Evolutionary conservation across 2,888 invertebrate species (phyloP).

Genomic region (Epirrhoe tristata): DNA sequence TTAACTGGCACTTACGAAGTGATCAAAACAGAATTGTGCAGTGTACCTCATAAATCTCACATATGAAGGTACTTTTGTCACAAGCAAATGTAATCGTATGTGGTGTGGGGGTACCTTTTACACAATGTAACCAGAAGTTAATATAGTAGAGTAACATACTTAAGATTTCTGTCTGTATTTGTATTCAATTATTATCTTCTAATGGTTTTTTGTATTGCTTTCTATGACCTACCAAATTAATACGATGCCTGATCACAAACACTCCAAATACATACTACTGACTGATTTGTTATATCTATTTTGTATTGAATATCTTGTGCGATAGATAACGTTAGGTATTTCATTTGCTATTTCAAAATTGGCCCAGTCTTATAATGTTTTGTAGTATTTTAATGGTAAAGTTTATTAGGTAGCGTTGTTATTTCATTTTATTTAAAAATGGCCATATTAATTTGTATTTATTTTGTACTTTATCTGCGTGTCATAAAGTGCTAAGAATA

Average conservation of each 20-base stretch:
- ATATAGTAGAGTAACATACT: neutral
- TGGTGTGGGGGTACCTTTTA: neutral
- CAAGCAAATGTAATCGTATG: neutral
- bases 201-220: slow-evolving; percentile 11
- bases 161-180: slow-evolving; percentile 13
- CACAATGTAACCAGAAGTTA: neutral
- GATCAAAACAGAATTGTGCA: slow-evolving; percentile 6
- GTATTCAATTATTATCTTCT: slow-evolving; percentile 7
- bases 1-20: slow-evolving; percentile 44
- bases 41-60: neutral
- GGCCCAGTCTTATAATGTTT: slow-evolving; percentile 37
- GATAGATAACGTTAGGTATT: slow-evolving; percentile 30
- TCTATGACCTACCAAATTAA: slow-evolving; percentile 30
- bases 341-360: slow-evolving; percentile 37
- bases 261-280: slow-evolving; percentile 33
- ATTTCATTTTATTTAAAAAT: slow-evolving; percentile 41
- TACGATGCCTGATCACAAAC: slow-evolving; percentile 22
- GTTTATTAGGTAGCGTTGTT: slow-evolving; percentile 43
- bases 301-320: slow-evolving; percentile 24
- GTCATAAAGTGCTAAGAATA: slow-evolving; percentile 49
- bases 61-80: slow-evolving; percentile 3
- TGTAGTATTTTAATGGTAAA: slow-evolving; percentile 37
- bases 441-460: slow-evolving; percentile 49
- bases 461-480: slow-evolving; percentile 45
- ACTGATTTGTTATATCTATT: slow-evolving; percentile 37